Evolutionary conservation across 1,140 invertebrate genomes (phyloP).

Genomic region (Drosophila auraria): DNA sequence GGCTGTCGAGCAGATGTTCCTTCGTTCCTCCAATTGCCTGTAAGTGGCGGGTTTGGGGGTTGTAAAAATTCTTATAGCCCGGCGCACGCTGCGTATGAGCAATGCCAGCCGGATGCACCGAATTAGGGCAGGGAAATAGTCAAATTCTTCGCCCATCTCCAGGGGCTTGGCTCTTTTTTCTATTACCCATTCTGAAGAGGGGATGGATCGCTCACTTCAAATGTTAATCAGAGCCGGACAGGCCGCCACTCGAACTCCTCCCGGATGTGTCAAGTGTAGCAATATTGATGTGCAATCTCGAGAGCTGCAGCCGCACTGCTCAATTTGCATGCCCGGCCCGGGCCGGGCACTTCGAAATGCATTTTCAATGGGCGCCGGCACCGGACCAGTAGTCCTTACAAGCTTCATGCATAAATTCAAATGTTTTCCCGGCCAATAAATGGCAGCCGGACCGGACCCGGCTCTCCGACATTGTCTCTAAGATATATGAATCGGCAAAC

Average conservation of each 20-base stretch:
- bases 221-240: conserved; percentile 66
- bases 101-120: conserved; percentile 23
- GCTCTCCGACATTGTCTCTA: conserved; percentile 55
- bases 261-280: conserved; percentile 72
- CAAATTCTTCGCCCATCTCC: conserved; percentile 21
- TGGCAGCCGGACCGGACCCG: conserved; percentile 14
- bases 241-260: conserved; percentile 12
- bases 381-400: conserved; percentile 20
- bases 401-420: conserved; percentile 78
- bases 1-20: conserved; percentile 60
- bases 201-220: conserved; percentile 46
- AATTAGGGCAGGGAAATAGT: conserved; percentile 23
- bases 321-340: conserved; percentile 64
- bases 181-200: conserved; percentile 7
- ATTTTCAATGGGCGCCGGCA: conserved; percentile 58
- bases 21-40: conserved; percentile 59
- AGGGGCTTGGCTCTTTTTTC: conserved; percentile 32
- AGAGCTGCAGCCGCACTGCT: conserved; percentile 58
- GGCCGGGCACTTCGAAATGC: conserved; percentile 64
- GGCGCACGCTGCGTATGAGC: conserved; percentile 54
- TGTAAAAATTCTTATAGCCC: conserved; percentile 62
- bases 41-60: conserved; percentile 50
- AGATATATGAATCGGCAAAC: conserved; percentile 70
- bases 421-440: conserved; percentile 58
- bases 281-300: conserved; percentile 76